Base-by-base conservation (phyloP, 1,140 invertebrate species). In the Heliconius hermathena region DNA sequence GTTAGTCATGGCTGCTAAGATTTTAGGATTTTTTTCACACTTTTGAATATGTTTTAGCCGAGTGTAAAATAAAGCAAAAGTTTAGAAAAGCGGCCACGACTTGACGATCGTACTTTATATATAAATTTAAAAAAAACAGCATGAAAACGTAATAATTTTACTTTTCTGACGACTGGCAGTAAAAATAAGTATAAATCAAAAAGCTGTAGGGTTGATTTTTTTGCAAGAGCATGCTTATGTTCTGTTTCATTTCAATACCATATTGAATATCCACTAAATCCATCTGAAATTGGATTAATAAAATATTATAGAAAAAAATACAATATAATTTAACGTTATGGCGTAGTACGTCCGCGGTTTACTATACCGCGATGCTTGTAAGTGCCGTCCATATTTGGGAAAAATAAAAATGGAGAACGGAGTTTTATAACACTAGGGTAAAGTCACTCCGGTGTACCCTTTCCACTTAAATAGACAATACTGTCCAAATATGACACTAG, bases 121-220 rank as follows among this genome's bases (percentile, higher is more conserved):
- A 52, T 54, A 73, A 76, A 76, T n/a, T n/a, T 72, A 49, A 54
- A 70, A 41, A 38, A 66, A 71, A 41, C 29, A 36, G 33, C 33
- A 1, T 1, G 33, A 36, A 36, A 36, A 6, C 33, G 33, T 36
- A 36, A 36, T 54, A 76, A 33, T 26, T n/a, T 78, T 93, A 94
- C 92, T 92, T 92, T n/a, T 93, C 91, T 38, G 90, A 88, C 36
- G 91, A 93, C 76, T 94, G 92, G 82, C 91, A 92, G 81, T 92
- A 91, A 80, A 94, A 94, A 76, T 94, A 94, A 38, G 92, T 91
- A 77, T 93, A 94, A 73, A 93, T 90, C 8, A 94, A 83, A 54
- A 94, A 85, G 73, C 88, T 88, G 79, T 93, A 93, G 0, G 91
- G 90, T 41, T 91, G 88, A 29, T 82, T 82, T 74, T 90, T 92